These are phyloP conservation scores for Aphrophora alni DNA, from an alignment of 2,888 invertebrate genomes.

Conservation along the genomic window DNA sequence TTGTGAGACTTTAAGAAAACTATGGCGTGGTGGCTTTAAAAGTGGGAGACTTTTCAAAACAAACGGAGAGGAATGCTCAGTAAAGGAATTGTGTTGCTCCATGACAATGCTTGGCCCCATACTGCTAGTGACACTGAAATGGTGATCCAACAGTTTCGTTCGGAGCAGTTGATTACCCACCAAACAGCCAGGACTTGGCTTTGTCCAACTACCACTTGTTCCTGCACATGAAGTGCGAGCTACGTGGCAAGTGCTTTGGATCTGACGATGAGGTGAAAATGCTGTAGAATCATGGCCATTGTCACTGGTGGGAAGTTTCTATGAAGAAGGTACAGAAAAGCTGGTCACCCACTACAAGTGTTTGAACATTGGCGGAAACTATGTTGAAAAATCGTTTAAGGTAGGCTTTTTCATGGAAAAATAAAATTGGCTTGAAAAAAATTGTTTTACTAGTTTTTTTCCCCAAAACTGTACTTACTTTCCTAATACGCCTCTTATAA, in stretches of 20 bases:
- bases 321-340: constrained; percentile 12
- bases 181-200: constrained; percentile 31
- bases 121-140: constrained; percentile 27
- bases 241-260: constrained; percentile 29
- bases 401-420: constrained; percentile 9
- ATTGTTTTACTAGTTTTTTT: background rate
- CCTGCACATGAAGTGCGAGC: constrained; percentile 26
- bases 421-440: constrained; percentile 1
- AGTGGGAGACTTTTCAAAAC: constrained; percentile 42
- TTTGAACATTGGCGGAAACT: constrained; percentile 21
- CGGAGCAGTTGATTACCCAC: constrained; percentile 9
- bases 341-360: constrained; percentile 14
- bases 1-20: constrained; percentile 41
- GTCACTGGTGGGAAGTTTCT: background rate
- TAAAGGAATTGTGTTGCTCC: constrained; percentile 39
- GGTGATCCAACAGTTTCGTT: background rate
- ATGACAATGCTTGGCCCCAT: constrained; percentile 46
- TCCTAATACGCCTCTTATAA: constrained; percentile 13
- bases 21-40: too few relatives aligned
- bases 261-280: constrained; percentile 22
- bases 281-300: background rate
- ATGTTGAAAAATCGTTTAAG: constrained; percentile 22
- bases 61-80: constrained; percentile 44
- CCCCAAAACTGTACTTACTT: constrained; percentile 17
- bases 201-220: constrained; percentile 31